A percentile compares a stretch with the other conserved stretches of the same genome.
Conservation (phyloP, 1,140 invertebrate genomes). For the Drepana arcuata region DNA sequence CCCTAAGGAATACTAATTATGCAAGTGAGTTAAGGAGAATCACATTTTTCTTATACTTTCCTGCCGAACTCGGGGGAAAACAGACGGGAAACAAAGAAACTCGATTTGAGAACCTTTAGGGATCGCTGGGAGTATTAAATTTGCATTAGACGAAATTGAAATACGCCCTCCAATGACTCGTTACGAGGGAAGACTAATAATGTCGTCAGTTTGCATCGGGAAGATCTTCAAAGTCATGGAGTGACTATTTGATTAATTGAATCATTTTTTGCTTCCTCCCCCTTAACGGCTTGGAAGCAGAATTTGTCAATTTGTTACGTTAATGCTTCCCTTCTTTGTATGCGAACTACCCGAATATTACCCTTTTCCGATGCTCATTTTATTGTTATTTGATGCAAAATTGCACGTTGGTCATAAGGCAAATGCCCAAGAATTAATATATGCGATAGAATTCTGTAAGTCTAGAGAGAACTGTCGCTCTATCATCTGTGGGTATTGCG, state of each 20-base stretch:
- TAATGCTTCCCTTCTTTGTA: slow-evolving; percentile 7
- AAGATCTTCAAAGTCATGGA: slow-evolving; percentile 52
- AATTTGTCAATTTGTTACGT: slow-evolving; percentile 32
- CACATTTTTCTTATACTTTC: background rate
- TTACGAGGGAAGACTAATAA: slow-evolving; percentile 61
- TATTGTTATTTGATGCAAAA: slow-evolving; percentile 1
- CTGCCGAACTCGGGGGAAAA: slow-evolving; percentile 8
- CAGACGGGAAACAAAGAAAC: slow-evolving; percentile 57
- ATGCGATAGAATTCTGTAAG: too few relatives aligned
- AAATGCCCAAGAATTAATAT: background rate
- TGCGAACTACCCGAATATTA: slow-evolving; percentile 1
- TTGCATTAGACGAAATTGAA: slow-evolving; percentile 69
- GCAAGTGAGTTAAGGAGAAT: slow-evolving; percentile 2
- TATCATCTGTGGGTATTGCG: slow-evolving; percentile 2
- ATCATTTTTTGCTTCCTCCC: slow-evolving; percentile 47
- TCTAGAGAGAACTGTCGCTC: too few relatives aligned
- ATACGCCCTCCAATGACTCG: slow-evolving; percentile 59
- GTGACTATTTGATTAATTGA: slow-evolving; percentile 65
- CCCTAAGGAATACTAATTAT: slow-evolving; percentile 45
- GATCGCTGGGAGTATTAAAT: slow-evolving; percentile 60
- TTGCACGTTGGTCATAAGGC: background rate
- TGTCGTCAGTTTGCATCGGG: slow-evolving; percentile 49
- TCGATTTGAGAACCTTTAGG: slow-evolving; percentile 45
- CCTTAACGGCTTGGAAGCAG: slow-evolving; percentile 11
- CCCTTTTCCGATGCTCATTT: background rate